phyloP scores from a whole-genome alignment of 1,140 invertebrate genomes.

The Orussus abietinus region DNA sequence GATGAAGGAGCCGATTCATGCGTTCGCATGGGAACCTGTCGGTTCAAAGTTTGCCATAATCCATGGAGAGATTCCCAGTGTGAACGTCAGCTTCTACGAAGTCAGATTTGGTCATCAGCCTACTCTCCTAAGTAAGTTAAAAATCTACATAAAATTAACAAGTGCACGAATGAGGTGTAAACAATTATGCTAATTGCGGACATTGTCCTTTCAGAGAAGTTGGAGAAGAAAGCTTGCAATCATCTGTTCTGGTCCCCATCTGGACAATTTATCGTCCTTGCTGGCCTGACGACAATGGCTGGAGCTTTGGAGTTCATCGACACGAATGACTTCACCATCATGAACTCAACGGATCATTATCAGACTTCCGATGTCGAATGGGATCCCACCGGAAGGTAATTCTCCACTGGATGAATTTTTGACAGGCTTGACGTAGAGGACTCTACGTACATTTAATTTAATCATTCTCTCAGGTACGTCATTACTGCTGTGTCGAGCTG shows the following conservation, averaged over 20 bases:
- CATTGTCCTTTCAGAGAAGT: constrained; percentile 60
- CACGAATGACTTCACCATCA: constrained; percentile 90
- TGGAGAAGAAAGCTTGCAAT: constrained; percentile 89
- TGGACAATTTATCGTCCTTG: constrained; percentile 93
- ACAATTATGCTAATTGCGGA: background rate
- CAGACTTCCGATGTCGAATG: constrained; percentile 95
- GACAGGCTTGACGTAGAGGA: too few species aligned
- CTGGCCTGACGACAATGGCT: constrained; percentile 78
- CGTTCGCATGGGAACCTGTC: constrained; percentile 98
- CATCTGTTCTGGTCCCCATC: constrained; percentile 95
- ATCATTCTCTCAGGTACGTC: constrained; percentile 65
- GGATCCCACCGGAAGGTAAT: constrained; percentile 92
- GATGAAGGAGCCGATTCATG: constrained; percentile 87
- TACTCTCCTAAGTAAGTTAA: constrained; percentile 70
- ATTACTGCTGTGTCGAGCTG: constrained; percentile 92
- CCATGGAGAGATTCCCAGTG: constrained; percentile 85
- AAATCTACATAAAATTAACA: background rate
- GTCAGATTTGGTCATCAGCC: constrained; percentile 87
- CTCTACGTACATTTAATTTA: constrained; percentile 3
- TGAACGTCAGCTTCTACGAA: constrained; percentile 91
- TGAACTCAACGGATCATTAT: constrained; percentile 92
- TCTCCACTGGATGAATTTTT: background rate
- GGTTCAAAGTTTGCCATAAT: constrained; percentile 95
- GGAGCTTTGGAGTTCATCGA: constrained; percentile 94
- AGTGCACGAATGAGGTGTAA: background rate